These are phyloP conservation scores for Oscheius onirici DNA, from an alignment of 2,888 invertebrate species.

Conservation along the genomic window DNA sequence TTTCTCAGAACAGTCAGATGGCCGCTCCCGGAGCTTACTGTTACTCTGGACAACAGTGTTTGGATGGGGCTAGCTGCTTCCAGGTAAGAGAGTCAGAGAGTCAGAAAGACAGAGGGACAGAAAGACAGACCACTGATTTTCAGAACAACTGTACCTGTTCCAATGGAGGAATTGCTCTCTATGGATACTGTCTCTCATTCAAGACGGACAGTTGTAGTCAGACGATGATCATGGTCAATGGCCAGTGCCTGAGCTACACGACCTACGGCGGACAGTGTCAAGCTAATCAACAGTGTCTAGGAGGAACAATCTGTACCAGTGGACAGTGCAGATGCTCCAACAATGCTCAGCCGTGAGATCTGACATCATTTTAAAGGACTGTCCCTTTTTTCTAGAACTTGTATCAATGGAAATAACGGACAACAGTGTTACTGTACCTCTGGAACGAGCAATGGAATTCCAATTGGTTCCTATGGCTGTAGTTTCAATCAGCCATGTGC, in stretches of 20 bases:
- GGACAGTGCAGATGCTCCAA: constrained; percentile 15
- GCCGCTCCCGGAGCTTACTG: not conserved
- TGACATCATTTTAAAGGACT: too few species aligned
- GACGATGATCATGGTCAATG: constrained; percentile 12
- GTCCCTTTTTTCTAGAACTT: not conserved
- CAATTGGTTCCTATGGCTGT: constrained; percentile 49
- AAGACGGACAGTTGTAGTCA: constrained; percentile 10
- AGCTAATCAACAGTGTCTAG: constrained; percentile 22
- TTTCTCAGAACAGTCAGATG: not conserved
- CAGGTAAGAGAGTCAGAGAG: too few species aligned
- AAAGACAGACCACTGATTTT: too few species aligned
- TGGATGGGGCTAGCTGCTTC: not conserved
- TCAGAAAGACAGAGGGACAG: too few species aligned
- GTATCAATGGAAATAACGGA: not conserved
- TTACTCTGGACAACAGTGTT: not conserved
- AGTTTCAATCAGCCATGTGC: constrained; percentile 51
- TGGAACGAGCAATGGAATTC: constrained; percentile 33
- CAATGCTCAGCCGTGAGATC: not conserved
- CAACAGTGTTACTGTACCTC: constrained; percentile 11
- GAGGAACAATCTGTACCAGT: constrained; percentile 7
- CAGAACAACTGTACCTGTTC: constrained; percentile 13
- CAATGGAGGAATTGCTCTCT: not conserved
- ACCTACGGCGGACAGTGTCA: not conserved
- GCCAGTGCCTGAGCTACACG: constrained; percentile 1
- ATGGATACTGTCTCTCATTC: constrained; percentile 7